Evolutionary conservation across 2,797 vertebrate species (phyloP).

Genomic region (Karalla daura): DNA sequence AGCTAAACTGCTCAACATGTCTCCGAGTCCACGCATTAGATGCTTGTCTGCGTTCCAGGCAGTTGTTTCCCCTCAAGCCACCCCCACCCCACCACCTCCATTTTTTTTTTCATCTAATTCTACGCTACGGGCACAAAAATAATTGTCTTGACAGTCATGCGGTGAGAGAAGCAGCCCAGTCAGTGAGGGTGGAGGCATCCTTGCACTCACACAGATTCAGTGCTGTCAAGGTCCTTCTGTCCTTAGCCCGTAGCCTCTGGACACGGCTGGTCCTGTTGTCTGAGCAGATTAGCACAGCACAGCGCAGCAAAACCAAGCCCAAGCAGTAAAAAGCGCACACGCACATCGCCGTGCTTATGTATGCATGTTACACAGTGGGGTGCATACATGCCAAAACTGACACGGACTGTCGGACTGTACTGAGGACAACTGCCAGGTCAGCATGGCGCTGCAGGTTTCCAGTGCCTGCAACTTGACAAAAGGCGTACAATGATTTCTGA

Average conservation of each 20-base stretch:
- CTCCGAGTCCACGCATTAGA: constrained; percentile 27
- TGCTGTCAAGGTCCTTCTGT: constrained; percentile 81
- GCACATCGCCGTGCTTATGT: constrained; percentile 15
- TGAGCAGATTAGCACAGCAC: constrained; percentile 78
- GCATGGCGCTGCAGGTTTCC: background rate
- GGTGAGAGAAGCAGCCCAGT: constrained; percentile 50
- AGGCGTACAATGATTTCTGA: constrained; percentile 15
- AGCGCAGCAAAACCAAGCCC: constrained; percentile 49
- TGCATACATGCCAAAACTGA: background rate
- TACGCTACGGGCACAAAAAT: constrained; percentile 37
- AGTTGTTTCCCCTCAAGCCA: constrained; percentile 24
- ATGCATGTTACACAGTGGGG: constrained; percentile 15
- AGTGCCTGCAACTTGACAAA: background rate
- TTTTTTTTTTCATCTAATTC: too few relatives aligned
- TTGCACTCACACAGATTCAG: constrained; percentile 56
- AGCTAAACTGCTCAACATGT: constrained; percentile 11
- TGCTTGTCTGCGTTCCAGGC: constrained; percentile 35
- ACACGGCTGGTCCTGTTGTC: constrained; percentile 81
- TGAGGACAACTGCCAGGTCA: background rate
- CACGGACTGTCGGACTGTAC: background rate
- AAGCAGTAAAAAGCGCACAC: constrained; percentile 36
- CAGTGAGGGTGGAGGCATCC: constrained; percentile 56
- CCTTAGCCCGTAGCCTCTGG: constrained; percentile 78
- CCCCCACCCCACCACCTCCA: too few relatives aligned
- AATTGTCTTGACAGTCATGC: constrained; percentile 72